Conservation (phyloP, 2,797 vertebrate species). For the Tapirus indicus region DNA sequence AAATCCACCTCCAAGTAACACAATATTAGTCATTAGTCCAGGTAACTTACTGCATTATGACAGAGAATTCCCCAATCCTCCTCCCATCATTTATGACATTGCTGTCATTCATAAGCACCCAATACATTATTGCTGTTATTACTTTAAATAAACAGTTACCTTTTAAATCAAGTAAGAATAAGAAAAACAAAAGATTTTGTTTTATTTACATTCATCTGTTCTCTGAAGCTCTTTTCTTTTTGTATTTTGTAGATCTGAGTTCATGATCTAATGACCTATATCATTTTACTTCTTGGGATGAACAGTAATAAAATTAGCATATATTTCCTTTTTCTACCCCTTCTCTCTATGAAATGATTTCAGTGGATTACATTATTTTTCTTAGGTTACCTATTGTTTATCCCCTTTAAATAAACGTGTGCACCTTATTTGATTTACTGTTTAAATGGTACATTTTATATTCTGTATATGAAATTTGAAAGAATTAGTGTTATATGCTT, state of each 20-base stretch:
- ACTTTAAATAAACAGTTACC: neutral
- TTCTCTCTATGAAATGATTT: neutral
- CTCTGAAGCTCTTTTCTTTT: neutral
- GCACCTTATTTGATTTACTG: neutral
- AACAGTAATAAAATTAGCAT: neutral
- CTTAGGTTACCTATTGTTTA: neutral
- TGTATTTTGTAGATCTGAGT: neutral
- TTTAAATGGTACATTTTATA: neutral
- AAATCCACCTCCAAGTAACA: neutral
- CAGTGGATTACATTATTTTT: neutral
- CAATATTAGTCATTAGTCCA: neutral
- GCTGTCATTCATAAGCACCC: neutral
- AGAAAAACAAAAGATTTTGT: neutral
- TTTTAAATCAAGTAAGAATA: neutral
- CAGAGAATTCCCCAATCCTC: neutral
- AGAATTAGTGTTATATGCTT: neutral
- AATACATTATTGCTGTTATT: neutral
- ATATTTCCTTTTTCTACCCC: neutral
- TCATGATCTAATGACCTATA: neutral
- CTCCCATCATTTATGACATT: neutral
- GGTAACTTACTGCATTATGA: neutral
- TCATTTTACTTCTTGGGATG: neutral
- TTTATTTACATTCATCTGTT: neutral
- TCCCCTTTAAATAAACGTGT: neutral
- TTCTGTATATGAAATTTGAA: neutral